Evolutionary conservation across 2,888 invertebrate species (phyloP).

Genomic region (Acleris emargana): DNA sequence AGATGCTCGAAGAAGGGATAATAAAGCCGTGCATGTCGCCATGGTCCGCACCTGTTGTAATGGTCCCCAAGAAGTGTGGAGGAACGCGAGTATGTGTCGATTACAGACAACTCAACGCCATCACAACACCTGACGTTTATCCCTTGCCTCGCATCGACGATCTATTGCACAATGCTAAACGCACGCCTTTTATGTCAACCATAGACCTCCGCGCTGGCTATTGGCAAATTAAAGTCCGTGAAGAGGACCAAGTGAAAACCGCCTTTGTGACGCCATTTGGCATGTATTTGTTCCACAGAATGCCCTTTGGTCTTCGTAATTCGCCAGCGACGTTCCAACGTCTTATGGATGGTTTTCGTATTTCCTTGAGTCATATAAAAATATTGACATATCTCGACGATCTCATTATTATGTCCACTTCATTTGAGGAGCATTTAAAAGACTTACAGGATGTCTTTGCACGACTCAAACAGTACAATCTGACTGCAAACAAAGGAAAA

Average conservation of each 20-base stretch:
- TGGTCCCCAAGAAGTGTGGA: background rate
- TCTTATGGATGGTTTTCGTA: background rate
- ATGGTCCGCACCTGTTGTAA: background rate
- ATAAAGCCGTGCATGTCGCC: background rate
- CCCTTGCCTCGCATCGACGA: background rate
- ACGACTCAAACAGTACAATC: background rate
- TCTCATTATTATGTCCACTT: background rate
- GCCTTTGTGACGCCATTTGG: constrained; percentile 5
- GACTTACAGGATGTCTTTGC: background rate
- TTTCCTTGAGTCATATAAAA: background rate
- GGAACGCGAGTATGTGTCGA: too few species aligned
- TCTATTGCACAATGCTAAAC: background rate
- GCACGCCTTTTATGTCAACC: too few species aligned
- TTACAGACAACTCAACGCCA: background rate
- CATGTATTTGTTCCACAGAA: background rate
- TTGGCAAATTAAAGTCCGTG: constrained; percentile 1
- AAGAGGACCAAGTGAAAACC: background rate
- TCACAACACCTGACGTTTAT: background rate
- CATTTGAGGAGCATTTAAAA: background rate
- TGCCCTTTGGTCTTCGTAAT: background rate
- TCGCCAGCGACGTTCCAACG: constrained; percentile 1
- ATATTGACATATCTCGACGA: background rate
- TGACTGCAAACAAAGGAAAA: background rate
- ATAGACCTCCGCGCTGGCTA: background rate
- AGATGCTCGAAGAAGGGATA: background rate